Percentiles rank a stretch among this genome's conserved stretches.
phyloP scores from a whole-genome alignment of 64 coral and sea anemone genomes.

The Astreopora myriophthalma region DNA sequence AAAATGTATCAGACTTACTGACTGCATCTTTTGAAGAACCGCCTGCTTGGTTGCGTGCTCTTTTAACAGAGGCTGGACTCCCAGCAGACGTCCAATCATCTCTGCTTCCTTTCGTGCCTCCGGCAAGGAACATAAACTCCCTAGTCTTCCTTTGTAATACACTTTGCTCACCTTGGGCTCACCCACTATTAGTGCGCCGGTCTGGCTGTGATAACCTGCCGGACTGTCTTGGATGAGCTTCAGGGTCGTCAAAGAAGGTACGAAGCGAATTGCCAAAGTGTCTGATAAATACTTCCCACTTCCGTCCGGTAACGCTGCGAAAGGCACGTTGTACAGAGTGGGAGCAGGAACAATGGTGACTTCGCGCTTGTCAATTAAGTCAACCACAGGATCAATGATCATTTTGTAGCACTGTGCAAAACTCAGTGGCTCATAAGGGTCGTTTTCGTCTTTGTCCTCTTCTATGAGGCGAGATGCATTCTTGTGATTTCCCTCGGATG shows the following conservation, averaged over 20 bases:
- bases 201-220: background rate
- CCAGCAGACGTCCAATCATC: background rate
- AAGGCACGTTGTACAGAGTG: slow-evolving; percentile 5
- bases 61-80: background rate
- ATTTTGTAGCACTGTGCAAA: background rate
- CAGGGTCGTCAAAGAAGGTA: slow-evolving; percentile 22
- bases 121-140: background rate
- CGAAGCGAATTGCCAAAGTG: slow-evolving; percentile 18
- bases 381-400: background rate
- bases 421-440: too few species aligned
- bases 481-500: background rate
- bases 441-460: too few species aligned
- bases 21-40: background rate
- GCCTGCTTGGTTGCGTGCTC: slow-evolving; percentile 26
- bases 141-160: background rate
- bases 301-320: slow-evolving; percentile 22
- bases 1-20: slow-evolving; percentile 13
- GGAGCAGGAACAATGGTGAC: slow-evolving; percentile 34
- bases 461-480: background rate
- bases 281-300: slow-evolving; percentile 7
- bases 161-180: background rate
- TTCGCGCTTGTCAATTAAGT: background rate
- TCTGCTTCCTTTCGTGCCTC: background rate
- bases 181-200: slow-evolving; percentile 1
- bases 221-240: slow-evolving; percentile 15